Percentiles rank a stretch among this genome's conserved stretches.
Evolutionary conservation across 2,113 vertebrate genomes (phyloP).

Genomic region (Gila orcuttii): DNA sequence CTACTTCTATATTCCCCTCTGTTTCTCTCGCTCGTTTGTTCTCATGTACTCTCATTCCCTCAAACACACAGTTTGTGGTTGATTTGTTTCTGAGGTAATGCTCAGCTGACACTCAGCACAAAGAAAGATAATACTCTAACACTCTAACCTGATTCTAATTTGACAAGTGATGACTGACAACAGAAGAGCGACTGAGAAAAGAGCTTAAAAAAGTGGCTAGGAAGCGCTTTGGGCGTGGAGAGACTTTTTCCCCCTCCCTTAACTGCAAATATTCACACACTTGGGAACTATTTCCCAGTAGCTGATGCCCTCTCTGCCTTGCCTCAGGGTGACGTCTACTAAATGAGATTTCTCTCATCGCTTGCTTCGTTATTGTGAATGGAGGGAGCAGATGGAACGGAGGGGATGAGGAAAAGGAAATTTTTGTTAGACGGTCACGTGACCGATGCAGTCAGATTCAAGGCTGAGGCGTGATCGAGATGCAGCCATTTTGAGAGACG

Average conservation of each 20-base stretch:
- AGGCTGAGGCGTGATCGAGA: constrained; percentile 40
- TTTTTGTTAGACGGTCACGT: constrained; percentile 38
- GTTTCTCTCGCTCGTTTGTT: not conserved
- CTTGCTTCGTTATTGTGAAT: constrained; percentile 43
- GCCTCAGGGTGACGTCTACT: constrained; percentile 39
- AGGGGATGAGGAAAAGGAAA: constrained; percentile 43
- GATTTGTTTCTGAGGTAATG: constrained; percentile 45
- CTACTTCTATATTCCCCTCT: not conserved
- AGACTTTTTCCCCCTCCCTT: not conserved
- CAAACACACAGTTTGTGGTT: constrained; percentile 2
- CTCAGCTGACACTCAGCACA: constrained; percentile 57
- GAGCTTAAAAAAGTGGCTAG: constrained; percentile 1
- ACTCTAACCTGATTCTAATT: constrained; percentile 54
- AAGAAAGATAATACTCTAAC: constrained; percentile 49
- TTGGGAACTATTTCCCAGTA: constrained; percentile 43
- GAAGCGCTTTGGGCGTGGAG: not conserved
- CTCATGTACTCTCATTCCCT: not conserved
- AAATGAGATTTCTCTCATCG: constrained; percentile 54
- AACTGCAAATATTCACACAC: constrained; percentile 27
- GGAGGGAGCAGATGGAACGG: constrained; percentile 45
- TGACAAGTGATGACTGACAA: constrained; percentile 57
- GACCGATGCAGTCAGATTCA: constrained; percentile 38
- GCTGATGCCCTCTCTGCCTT: constrained; percentile 40
- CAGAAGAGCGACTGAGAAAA: constrained; percentile 40
- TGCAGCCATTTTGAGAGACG: constrained; percentile 45